A percentile compares a stretch with the other conserved stretches of the same genome.
These are phyloP conservation scores for Erythrocercus mccallii DNA, from an alignment of 2,113 vertebrate species.

Conservation along the genomic window DNA sequence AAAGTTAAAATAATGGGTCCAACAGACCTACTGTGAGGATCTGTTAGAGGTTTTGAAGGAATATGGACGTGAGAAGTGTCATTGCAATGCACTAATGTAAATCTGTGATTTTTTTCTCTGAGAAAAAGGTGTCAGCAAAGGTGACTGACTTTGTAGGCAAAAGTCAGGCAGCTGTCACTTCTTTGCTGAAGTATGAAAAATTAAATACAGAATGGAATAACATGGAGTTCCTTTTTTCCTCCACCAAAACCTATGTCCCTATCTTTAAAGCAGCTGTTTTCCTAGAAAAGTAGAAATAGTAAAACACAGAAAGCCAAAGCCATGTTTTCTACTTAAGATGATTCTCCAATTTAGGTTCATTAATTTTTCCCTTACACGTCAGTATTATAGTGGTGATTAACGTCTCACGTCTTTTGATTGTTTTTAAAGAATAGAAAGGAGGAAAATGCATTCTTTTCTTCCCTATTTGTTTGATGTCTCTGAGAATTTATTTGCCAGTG, in stretches of 20 bases:
- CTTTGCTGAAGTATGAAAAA: not conserved
- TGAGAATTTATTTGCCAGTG: not conserved
- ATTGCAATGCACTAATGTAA: not conserved
- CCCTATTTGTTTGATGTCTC: not conserved
- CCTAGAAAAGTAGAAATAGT: not conserved
- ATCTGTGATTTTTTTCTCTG: rapidly evolving
- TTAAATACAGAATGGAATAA: not conserved
- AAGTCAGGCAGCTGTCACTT: not conserved
- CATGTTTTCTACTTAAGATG: not conserved
- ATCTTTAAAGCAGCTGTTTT: not conserved
- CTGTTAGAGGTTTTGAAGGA: not conserved
- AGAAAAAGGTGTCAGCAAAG: not conserved
- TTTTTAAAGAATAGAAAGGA: not conserved
- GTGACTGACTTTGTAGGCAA: not conserved
- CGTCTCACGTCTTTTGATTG: not conserved
- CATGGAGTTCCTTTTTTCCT: not conserved
- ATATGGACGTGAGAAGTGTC: not conserved
- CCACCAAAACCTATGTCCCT: not conserved
- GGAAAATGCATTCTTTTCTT: not conserved
- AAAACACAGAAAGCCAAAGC: not conserved
- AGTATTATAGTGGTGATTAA: not conserved
- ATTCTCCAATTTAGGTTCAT: not conserved
- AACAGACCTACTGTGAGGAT: rapidly evolving
- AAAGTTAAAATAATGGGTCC: not conserved
- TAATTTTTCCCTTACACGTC: not conserved